Base-by-base conservation (phyloP, 2,888 invertebrate genomes). In the Amiota mariae region DNA sequence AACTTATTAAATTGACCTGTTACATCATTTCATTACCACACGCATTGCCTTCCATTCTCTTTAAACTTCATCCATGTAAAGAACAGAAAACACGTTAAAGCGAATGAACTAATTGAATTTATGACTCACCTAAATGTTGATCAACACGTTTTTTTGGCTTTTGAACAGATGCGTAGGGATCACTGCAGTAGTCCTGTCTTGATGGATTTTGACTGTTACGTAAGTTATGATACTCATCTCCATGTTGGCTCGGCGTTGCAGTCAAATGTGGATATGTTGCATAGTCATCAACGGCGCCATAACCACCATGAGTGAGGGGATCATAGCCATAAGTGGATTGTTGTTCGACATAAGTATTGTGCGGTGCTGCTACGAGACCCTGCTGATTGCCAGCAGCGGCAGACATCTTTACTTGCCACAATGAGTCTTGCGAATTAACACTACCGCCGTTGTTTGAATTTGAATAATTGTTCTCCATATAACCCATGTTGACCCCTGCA, bases 381-480 rank as follows among this genome's bases (percentile, higher is more conserved):
- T 93, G 93, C 72, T 93, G 93, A 71, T 93, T 93, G 80, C 93
- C 93, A 12, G 92, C 92, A 11, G 92, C 92, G n/a, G 94, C 95
- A 0, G 95, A 95, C 93, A 95, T 95, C 91, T 97, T 97, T 93
- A 97, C 95, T 91, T 97, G 97, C 97, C 97, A 97, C 85, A 97
- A 91, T 56, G 97, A 97, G 90, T 97, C 97, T 90, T 97, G 97
- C 6, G 97, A 97, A 91, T 97, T 97, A 74, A 97, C 97, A 84
- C 97, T 97, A 80, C 97, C 97, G n/a, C 97, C 97, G 90, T 97
- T 96, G 91, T 97, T 97, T 75, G 96, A 97, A 89, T 97, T 97
- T 75, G 96, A 95, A 90, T 97, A 97, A 89, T 96, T 96, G 90
- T 96, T 96, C 89, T 97, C 97, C 91, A 96, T 93, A 91, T 96